Conservation (phyloP, 2,113 vertebrate species). For the Poeciliopsis occidentalis region DNA sequence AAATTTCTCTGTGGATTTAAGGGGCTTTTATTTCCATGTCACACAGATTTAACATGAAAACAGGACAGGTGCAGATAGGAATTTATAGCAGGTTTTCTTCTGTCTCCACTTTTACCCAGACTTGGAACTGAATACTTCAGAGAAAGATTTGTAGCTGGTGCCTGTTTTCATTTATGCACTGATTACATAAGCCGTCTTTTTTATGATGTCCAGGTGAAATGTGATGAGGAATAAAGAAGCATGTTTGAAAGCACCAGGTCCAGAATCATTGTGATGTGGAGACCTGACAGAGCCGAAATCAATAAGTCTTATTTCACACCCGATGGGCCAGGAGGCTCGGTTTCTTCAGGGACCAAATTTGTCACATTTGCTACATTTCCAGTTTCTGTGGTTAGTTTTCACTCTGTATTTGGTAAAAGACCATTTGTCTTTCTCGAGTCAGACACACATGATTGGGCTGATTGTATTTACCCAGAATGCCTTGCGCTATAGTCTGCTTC, state of each 20-base stretch:
- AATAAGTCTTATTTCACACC: background rate
- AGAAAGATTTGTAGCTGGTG: constrained; percentile 15
- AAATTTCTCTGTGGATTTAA: constrained; percentile 42
- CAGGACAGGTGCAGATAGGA: constrained; percentile 52
- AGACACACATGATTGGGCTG: too few relatives aligned
- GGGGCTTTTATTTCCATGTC: constrained; percentile 35
- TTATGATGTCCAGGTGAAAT: constrained; percentile 33
- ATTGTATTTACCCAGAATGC: too few relatives aligned
- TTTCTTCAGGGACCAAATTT: too few relatives aligned
- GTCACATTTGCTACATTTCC: too few relatives aligned
- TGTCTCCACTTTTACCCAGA: constrained; percentile 33
- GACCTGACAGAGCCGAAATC: background rate
- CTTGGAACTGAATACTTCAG: constrained; percentile 6
- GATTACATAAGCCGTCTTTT: background rate
- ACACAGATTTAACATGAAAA: constrained; percentile 30
- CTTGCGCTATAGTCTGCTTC: too few relatives aligned
- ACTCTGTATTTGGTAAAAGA: too few relatives aligned
- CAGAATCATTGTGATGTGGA: background rate
- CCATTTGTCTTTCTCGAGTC: too few relatives aligned
- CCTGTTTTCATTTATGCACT: constrained; percentile 52
- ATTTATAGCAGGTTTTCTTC: constrained; percentile 22
- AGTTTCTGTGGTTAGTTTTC: too few relatives aligned
- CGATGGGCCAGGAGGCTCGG: too few relatives aligned
- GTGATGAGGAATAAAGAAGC: constrained; percentile 28
- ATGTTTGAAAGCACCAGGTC: constrained; percentile 2